Percentiles rank a stretch among this genome's conserved stretches.
Conservation (phyloP, 1,140 invertebrate species). For the Rhysida immarginata region DNA sequence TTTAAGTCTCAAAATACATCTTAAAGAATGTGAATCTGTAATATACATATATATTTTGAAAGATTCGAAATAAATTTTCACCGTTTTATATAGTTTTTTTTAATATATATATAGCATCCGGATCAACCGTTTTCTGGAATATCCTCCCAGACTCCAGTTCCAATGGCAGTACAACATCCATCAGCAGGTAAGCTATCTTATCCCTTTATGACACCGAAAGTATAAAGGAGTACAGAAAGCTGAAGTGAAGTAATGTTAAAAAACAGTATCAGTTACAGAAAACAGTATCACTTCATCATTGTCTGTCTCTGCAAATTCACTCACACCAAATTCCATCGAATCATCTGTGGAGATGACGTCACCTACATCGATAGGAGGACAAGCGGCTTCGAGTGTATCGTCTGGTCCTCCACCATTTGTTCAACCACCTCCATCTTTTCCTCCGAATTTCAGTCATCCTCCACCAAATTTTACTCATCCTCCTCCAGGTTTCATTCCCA, state of each 20-base stretch:
- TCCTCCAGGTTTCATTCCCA: constrained; percentile 12
- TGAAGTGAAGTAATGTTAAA: too few species aligned
- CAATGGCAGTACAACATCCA: constrained; percentile 23
- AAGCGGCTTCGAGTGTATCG: too few species aligned
- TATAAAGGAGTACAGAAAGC: too few species aligned
- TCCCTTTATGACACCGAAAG: too few species aligned
- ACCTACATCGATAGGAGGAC: too few species aligned
- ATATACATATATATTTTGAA: too few species aligned
- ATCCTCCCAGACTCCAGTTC: constrained; percentile 18
- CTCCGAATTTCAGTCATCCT: constrained; percentile 14
- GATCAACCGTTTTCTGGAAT: constrained; percentile 9
- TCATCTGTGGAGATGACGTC: too few species aligned
- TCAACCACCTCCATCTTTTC: constrained; percentile 13
- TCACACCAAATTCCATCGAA: not conserved
- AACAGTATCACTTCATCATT: not conserved
- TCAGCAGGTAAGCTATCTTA: constrained; percentile 19
- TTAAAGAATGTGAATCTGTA: too few species aligned
- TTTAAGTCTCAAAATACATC: too few species aligned
- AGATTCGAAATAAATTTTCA: too few species aligned
- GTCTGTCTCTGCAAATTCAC: not conserved
- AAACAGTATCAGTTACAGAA: too few species aligned
- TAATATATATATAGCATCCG: constrained; percentile 36
- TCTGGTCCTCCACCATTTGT: not conserved
- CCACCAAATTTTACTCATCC: constrained; percentile 10
- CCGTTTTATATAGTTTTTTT: too few species aligned